These are phyloP conservation scores for Telmatherina bonti DNA, from an alignment of 2,797 vertebrate genomes.

Conservation along the genomic window DNA sequence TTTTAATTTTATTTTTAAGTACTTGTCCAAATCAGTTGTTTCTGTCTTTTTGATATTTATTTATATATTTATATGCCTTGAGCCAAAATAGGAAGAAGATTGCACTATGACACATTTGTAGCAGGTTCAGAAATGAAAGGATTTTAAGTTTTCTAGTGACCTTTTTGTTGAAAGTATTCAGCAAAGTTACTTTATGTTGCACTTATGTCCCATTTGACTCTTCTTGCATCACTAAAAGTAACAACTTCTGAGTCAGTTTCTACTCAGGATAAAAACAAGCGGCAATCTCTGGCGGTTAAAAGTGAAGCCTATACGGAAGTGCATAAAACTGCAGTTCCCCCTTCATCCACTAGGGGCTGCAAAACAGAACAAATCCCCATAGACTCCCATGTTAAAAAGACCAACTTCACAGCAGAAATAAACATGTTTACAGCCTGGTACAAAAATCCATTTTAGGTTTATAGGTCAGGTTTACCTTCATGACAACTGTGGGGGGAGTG, in stretches of 20 bases:
- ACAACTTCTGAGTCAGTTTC: not conserved
- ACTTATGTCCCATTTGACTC: not conserved
- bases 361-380: too few relatives aligned
- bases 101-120: conserved; percentile 19
- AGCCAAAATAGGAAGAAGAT: conserved; percentile 28
- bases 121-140: conserved; percentile 12
- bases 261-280: not conserved
- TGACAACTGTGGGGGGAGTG: too few relatives aligned
- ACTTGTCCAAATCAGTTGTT: conserved; percentile 12
- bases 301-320: too few relatives aligned
- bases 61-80: conserved; percentile 16
- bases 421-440: too few relatives aligned
- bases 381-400: too few relatives aligned
- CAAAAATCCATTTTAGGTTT: too few relatives aligned
- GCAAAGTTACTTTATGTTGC: conserved; percentile 5
- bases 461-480: too few relatives aligned
- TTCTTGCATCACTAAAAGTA: not conserved
- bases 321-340: too few relatives aligned
- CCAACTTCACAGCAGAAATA: too few relatives aligned
- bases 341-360: too few relatives aligned
- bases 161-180: conserved; percentile 8
- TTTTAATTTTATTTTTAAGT: not conserved
- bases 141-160: conserved; percentile 18
- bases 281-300: too few relatives aligned
- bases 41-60: conserved; percentile 12